Evolutionary conservation across 2,797 vertebrate species (phyloP), one percentile per base, ranked within the genome.

Genomic region (Pelochelys cantorii): DNA sequence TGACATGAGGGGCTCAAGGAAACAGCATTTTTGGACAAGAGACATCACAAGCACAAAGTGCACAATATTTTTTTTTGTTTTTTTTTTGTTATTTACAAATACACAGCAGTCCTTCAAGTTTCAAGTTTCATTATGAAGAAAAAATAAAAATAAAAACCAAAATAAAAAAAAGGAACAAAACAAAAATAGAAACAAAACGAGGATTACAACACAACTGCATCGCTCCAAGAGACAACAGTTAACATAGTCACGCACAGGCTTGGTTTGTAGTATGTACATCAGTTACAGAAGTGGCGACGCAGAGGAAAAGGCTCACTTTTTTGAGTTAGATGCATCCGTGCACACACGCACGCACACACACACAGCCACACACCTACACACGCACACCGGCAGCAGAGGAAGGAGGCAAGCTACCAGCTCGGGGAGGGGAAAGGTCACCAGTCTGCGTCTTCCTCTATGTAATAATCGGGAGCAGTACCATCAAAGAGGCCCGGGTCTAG

Each of bases 401-500:
- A 62, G 93, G 93, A 96, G 86, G 94, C 95, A 97, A 89, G 89
- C 77, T 77, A 95, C 97, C 82, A 34, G 82, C 80, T 17, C 0
- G 90, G 77, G 2, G 53, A 48, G 71, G 60, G 22, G 57, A 55
- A 62, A 89, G 93, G 98, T 99, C 99, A 99, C 99, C 99, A 99
- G 98, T 99, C 99, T 83, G 98, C 99, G 78, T 99, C 99, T 98
- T 99, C 99, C 98, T 99, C 99, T 98, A 99, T 99, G 98, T 99
- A 99, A 98, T 99, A 99, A 98, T 99, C 99, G 83, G 99, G 99
- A 94, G 99, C 98, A 93, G 99, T 99, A 98, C 99, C 99, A 96
- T 99, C 99, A 95, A 99, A 99, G 97, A 99, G 98, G 82, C 99
- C 99, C 0, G 99, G 99, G 95, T 99, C 99, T 95, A 99, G 98